A percentile compares a stretch with the other conserved stretches of the same genome.
These are phyloP conservation scores for Poeciliopsis paucimaculata DNA, from an alignment of 2,797 vertebrate species.

Conservation along the genomic window DNA sequence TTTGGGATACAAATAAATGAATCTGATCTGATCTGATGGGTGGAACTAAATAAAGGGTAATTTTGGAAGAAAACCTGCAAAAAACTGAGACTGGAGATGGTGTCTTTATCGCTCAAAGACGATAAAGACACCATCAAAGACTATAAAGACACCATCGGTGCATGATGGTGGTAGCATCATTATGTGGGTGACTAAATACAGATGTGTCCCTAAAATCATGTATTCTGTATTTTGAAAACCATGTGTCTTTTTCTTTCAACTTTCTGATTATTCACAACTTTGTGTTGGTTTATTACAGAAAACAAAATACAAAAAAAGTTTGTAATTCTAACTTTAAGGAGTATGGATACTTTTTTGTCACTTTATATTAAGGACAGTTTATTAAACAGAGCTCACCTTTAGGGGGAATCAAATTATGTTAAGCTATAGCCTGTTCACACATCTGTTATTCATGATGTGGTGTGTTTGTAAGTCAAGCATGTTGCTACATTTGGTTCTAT, in stretches of 20 bases:
- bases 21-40: not conserved
- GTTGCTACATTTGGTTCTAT: constrained; percentile 35
- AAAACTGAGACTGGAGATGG: not conserved
- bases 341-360: not conserved
- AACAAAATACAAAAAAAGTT: not conserved
- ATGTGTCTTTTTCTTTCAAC: too few relatives aligned
- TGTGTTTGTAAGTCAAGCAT: not conserved
- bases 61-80: not conserved
- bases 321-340: not conserved
- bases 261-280: too few relatives aligned
- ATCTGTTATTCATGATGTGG: not conserved
- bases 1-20: too few relatives aligned
- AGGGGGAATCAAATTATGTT: not conserved
- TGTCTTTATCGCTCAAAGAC: not conserved
- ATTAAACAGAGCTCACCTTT: not conserved
- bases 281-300: not conserved
- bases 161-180: not conserved
- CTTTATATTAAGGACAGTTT: not conserved
- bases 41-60: not conserved
- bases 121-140: not conserved
- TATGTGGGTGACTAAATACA: not conserved
- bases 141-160: not conserved
- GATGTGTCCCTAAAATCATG: too few relatives aligned
- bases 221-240: too few relatives aligned
- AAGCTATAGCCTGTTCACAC: not conserved